Evolutionary conservation across 2,113 vertebrate genomes (phyloP), one percentile per base, ranked within the genome.

Genomic region (Chaetodon trifascialis): DNA sequence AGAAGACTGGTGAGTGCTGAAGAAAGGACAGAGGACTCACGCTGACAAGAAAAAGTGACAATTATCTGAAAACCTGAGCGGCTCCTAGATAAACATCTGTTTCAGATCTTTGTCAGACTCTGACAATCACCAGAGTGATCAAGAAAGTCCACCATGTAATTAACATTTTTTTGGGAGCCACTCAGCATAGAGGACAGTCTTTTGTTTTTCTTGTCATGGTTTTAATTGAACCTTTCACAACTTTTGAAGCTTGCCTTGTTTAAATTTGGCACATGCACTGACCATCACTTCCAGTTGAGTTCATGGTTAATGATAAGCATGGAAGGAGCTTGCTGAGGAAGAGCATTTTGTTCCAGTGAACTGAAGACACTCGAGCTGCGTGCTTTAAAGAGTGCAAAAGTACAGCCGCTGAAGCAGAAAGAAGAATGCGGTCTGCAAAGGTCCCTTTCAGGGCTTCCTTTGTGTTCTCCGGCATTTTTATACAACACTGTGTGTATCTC

Each of bases 1-100:
- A 97, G 0, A 96, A 96, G 0, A 96, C 95, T 88, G 89, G 94
- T 95, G 88, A 94, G 94, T 92, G 73, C 16, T 34, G 2, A 44
- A n/a, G 30, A 74, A 17, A 17, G 12, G 23, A 59, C 6, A 21
- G 11, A n/a, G 14, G 54, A 23, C 12, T 5, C 19, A 3, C 3
- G n/a, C 17, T 58, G 19, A 79, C 58, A 12, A 49, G 30, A 4
- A 23, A 70, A 62, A 69, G 14, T 19, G 30, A 52, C 7, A 69
- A 54, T n/a, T 6, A 46, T 54, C 11, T 10, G 25, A 70, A 80
- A 55, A 40, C 17, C 46, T 9, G 9, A 68, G 40, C 12, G 23
- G n/a, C 44, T 38, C 38, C 49, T 25, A 10, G 34, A 58, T 44
- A 46, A 60, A 11, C 11, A 25, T 42, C 6, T 11, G 25, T 64